Evolutionary conservation across 2,888 invertebrate species (phyloP).

Genomic region (Drosophila pseudotakahashii): DNA sequence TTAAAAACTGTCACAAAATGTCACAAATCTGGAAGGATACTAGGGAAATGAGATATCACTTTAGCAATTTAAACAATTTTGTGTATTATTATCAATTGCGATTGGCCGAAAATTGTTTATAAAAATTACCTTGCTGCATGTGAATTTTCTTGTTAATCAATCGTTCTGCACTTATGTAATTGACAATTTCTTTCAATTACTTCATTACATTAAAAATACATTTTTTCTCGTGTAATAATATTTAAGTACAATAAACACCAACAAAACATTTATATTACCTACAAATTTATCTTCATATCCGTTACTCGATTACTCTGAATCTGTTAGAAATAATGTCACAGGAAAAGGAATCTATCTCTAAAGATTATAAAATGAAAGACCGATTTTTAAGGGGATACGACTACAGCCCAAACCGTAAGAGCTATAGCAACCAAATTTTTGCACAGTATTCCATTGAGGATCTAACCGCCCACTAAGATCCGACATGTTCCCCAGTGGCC

Average conservation of each 20-base stretch:
- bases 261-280: not conserved
- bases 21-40: conserved; percentile 33
- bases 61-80: no score
- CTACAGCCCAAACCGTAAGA: no score
- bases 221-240: conserved; percentile 71
- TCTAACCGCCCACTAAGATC: no score
- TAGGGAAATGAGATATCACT: not conserved
- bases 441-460: no score
- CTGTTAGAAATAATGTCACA: no score
- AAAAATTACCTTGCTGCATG: conserved; percentile 55
- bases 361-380: no score
- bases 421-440: no score
- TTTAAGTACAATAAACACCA: conserved; percentile 52
- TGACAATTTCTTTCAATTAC: conserved; percentile 32
- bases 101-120: conserved; percentile 52
- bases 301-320: no score
- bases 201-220: conserved; percentile 66
- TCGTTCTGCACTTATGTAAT: conserved; percentile 54
- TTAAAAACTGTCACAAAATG: conserved; percentile 56
- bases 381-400: no score
- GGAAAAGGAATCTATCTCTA: no score
- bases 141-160: conserved; percentile 16
- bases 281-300: no score
- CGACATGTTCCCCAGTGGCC: no score
- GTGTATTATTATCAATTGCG: not conserved